Conservation (phyloP, 1,140 invertebrate genomes). For the Eueides isabella region DNA sequence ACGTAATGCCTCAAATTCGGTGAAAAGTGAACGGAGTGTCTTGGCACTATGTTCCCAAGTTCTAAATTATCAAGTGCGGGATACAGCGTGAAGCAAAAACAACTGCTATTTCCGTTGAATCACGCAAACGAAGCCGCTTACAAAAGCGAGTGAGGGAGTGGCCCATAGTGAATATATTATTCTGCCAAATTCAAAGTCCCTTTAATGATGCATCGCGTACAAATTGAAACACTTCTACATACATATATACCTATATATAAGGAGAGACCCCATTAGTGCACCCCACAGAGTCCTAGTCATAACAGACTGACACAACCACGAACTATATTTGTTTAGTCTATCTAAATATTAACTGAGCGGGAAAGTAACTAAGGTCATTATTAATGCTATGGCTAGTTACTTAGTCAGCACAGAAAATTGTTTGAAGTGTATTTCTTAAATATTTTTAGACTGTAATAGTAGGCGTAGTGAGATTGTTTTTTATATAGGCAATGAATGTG, state of each 20-base stretch:
- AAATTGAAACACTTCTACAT: neutral
- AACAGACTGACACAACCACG: neutral
- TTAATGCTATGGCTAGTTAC: too few relatives aligned
- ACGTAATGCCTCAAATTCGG: too few relatives aligned
- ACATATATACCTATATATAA: neutral
- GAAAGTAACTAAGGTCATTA: neutral
- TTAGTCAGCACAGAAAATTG: too few relatives aligned
- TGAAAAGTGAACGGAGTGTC: too few relatives aligned
- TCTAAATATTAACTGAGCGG: slow-evolving; percentile 10
- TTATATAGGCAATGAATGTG: too few relatives aligned
- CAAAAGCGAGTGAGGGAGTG: too few relatives aligned
- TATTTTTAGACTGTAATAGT: too few relatives aligned
- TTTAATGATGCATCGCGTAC: neutral
- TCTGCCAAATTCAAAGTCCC: neutral
- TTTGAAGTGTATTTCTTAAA: too few relatives aligned
- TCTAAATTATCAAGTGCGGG: too few relatives aligned
- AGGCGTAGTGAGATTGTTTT: too few relatives aligned
- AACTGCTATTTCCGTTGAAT: neutral
- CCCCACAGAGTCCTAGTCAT: slow-evolving; percentile 2
- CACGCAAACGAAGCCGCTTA: neutral
- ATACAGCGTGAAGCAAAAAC: too few relatives aligned
- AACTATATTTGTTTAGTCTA: neutral
- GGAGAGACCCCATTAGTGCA: slow-evolving; percentile 7
- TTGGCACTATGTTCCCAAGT: too few relatives aligned
- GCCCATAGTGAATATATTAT: neutral